Evolutionary conservation across 2,113 vertebrate species (phyloP).

Genomic region (Bucco capensis): DNA sequence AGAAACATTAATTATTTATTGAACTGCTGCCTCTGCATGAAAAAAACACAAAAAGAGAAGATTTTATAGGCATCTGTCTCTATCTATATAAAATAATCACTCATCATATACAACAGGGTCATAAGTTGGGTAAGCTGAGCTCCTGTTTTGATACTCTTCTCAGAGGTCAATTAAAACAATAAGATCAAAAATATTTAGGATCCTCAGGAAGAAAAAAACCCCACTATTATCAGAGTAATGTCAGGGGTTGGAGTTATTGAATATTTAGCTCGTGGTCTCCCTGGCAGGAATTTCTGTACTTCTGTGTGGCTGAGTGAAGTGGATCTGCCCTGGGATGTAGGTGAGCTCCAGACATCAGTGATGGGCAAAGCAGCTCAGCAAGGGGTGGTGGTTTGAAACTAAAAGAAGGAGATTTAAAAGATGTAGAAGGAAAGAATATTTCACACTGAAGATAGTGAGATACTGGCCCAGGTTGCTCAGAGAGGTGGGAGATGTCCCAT

Average conservation of each 20-base stretch:
- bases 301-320: neutral
- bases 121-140: conserved; percentile 26
- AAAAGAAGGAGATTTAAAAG: no score
- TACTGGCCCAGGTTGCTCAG: no score
- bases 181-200: conserved; percentile 11
- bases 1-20: conserved; percentile 79
- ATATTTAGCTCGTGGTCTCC: neutral
- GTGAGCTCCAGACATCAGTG: neutral
- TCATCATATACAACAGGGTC: conserved; percentile 18
- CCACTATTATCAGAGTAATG: neutral
- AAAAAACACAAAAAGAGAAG: neutral
- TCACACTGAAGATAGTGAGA: no score
- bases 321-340: neutral
- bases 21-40: conserved; percentile 64
- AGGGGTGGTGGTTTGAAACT: no score
- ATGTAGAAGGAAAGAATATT: no score
- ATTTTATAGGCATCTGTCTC: neutral
- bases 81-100: conserved; percentile 19
- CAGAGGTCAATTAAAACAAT: conserved; percentile 43
- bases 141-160: conserved; percentile 28
- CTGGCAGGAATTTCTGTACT: neutral
- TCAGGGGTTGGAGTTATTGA: neutral
- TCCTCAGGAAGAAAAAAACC: neutral
- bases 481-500: no score
- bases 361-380: neutral